Conservation (phyloP, 2,888 invertebrate genomes). For the Congeria kusceri region DNA sequence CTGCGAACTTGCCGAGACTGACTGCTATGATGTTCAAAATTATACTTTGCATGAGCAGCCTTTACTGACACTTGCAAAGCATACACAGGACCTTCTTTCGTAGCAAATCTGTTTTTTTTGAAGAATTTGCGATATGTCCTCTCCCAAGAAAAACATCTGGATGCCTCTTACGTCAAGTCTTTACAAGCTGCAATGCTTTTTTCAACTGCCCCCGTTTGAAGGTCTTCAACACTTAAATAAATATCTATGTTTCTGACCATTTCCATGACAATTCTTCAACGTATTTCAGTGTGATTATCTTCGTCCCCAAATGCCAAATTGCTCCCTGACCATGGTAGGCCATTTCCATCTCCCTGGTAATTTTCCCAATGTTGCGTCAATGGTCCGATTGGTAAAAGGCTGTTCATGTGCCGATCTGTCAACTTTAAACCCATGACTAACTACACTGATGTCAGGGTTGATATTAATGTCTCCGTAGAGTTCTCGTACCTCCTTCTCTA, state of each 20-base stretch:
- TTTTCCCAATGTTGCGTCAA: constrained; percentile 13
- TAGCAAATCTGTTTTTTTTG: too few species aligned
- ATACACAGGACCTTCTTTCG: too few species aligned
- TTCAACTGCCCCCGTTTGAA: not conserved
- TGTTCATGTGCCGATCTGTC: constrained; percentile 21
- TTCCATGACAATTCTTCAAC: constrained; percentile 30
- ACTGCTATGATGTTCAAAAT: too few species aligned
- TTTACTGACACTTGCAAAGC: too few species aligned
- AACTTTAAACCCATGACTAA: constrained; percentile 14
- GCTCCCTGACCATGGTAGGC: constrained; percentile 23
- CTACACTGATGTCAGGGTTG: constrained; percentile 20
- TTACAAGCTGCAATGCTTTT: not conserved
- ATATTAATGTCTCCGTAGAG: constrained; percentile 6
- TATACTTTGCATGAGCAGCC: too few species aligned
- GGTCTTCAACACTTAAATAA: constrained; percentile 9
- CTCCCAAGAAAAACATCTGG: too few species aligned
- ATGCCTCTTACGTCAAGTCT: too few species aligned
- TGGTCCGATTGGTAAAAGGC: not conserved
- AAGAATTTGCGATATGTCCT: too few species aligned
- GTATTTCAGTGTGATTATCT: constrained; percentile 26
- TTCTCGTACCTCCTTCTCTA: constrained; percentile 32
- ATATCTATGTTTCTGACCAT: too few species aligned
- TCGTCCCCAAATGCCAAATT: constrained; percentile 35
- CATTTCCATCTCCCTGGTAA: constrained; percentile 42
- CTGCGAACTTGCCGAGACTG: too few species aligned